phyloP scores from a whole-genome alignment of 2,888 invertebrate species.

The Luffia ferchaultella region DNA sequence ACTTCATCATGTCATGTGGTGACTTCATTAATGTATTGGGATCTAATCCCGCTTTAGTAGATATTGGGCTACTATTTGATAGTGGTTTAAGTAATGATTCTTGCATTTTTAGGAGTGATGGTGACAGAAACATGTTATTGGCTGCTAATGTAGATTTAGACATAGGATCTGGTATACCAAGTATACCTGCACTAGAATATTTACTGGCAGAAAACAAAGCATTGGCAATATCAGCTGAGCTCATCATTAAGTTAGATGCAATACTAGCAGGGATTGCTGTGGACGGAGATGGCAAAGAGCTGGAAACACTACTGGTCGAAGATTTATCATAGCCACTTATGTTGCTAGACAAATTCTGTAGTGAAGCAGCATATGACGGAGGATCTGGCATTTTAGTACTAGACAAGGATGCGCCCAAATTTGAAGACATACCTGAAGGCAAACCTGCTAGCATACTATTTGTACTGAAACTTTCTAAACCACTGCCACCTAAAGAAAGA shows the following conservation, averaged over 20 bases:
- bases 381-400: conserved; percentile 51
- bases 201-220: conserved; percentile 73
- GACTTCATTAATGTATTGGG: conserved; percentile 52
- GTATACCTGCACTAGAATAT: conserved; percentile 68
- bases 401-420: conserved; percentile 47
- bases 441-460: conserved; percentile 55
- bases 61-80: conserved; percentile 65
- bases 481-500: conserved; percentile 35
- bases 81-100: conserved; percentile 68
- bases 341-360: conserved; percentile 48
- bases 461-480: conserved; percentile 56
- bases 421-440: conserved; percentile 44
- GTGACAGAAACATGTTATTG: conserved; percentile 81
- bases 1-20: conserved; percentile 44
- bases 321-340: conserved; percentile 51
- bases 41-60: conserved; percentile 49
- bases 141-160: conserved; percentile 78
- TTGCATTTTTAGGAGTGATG: conserved; percentile 77
- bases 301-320: conserved; percentile 54
- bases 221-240: conserved; percentile 70
- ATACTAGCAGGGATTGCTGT: conserved; percentile 60
- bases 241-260: conserved; percentile 69
- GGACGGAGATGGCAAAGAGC: conserved; percentile 48
- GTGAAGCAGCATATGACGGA: conserved; percentile 51
- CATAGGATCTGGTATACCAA: conserved; percentile 78